Evolutionary conservation across 2,113 vertebrate genomes (phyloP).

Genomic region (Ciconia maguari): DNA sequence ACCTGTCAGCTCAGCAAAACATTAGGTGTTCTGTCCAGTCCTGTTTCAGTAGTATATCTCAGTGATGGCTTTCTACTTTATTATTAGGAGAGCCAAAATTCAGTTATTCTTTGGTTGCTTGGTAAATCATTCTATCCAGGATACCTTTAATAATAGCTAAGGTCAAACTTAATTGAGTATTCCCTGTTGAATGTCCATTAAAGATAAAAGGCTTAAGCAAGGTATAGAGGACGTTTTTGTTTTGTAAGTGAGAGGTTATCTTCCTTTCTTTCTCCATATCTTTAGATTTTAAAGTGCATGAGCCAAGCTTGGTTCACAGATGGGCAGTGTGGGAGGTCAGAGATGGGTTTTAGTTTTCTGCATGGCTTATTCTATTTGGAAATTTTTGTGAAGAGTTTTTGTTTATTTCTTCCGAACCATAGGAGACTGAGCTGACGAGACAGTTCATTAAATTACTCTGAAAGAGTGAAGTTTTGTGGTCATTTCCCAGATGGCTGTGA

Average conservation of each 20-base stretch:
- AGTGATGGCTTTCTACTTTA: not conserved
- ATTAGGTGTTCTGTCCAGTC: not conserved
- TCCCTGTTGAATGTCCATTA: not conserved
- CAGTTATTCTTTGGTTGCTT: constrained; percentile 8
- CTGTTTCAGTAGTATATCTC: not conserved
- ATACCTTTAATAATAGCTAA: not conserved
- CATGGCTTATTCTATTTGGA: not conserved
- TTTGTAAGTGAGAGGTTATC: constrained; percentile 13
- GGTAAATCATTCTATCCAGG: not conserved
- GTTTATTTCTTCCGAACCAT: not conserved
- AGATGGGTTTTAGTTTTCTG: not conserved
- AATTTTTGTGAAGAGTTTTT: not conserved
- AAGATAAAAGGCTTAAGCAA: constrained; percentile 12
- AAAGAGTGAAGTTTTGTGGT: not conserved
- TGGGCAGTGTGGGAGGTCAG: not conserved
- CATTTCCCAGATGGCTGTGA: not conserved
- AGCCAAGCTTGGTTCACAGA: not conserved
- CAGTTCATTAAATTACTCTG: not conserved
- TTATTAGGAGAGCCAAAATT: constrained; percentile 15
- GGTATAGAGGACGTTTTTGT: not conserved
- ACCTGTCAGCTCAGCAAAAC: not conserved
- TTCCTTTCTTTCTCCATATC: not conserved
- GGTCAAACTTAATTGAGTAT: not conserved
- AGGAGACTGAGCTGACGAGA: not conserved
- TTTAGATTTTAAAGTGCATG: not conserved